A percentile compares a stretch with the other conserved stretches of the same genome.
Conservation (phyloP, 2,113 vertebrate genomes). For the Vanacampus margaritifer region DNA sequence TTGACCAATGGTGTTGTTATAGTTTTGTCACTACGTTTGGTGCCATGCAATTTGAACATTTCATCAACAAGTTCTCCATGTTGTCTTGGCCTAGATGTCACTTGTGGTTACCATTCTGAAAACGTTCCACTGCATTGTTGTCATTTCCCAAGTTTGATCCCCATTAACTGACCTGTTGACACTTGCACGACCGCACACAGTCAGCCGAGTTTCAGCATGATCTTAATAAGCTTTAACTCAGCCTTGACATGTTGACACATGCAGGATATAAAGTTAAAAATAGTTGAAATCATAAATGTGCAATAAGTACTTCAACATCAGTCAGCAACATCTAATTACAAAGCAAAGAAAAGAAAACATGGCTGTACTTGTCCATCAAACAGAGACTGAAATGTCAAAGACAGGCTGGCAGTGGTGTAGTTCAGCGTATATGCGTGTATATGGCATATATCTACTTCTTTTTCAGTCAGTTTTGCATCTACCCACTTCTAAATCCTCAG, state of each 20-base stretch:
- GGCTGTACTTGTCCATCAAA: not conserved
- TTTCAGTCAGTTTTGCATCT: too few species aligned
- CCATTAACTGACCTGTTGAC: slow-evolving; percentile 42
- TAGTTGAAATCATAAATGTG: slow-evolving; percentile 5
- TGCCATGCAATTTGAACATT: not conserved
- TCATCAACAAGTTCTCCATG: not conserved
- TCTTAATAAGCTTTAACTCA: slow-evolving; percentile 31
- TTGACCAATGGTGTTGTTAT: too few species aligned
- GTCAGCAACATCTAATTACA: slow-evolving; percentile 23
- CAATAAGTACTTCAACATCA: slow-evolving; percentile 1
- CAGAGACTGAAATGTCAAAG: not conserved
- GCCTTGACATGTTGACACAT: slow-evolving; percentile 14
- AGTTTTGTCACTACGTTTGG: not conserved
- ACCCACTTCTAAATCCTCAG: too few species aligned
- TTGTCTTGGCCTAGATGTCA: not conserved
- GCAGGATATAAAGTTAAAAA: slow-evolving; percentile 9
- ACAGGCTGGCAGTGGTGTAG: not conserved
- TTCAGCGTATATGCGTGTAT: too few species aligned
- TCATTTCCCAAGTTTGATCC: slow-evolving; percentile 42
- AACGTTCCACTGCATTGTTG: slow-evolving; percentile 43
- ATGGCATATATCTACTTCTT: too few species aligned
- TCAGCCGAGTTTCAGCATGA: slow-evolving; percentile 11
- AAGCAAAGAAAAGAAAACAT: not conserved
- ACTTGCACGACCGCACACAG: slow-evolving; percentile 14
- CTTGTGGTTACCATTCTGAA: slow-evolving; percentile 10